Evolutionary conservation across 1,140 invertebrate genomes (phyloP).

Genomic region (Polypedilum pembai): DNA sequence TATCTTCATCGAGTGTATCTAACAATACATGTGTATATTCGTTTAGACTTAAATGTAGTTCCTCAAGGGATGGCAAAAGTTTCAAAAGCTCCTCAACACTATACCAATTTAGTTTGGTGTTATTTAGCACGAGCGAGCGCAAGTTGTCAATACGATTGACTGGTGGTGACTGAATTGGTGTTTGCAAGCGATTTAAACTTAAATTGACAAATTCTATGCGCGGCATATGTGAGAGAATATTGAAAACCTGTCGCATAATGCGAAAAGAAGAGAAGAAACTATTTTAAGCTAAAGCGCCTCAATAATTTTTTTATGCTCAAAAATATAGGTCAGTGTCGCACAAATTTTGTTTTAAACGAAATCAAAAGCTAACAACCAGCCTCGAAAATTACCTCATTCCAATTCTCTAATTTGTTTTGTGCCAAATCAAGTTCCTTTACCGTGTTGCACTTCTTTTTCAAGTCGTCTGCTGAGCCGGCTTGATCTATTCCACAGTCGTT

Average conservation of each 20-base stretch:
- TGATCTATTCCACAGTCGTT: conserved; percentile 81
- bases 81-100: conserved; percentile 69
- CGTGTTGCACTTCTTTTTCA: conserved; percentile 71
- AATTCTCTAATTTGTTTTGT: conserved; percentile 77
- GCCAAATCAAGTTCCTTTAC: conserved; percentile 85
- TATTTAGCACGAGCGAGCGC: conserved; percentile 74
- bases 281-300: not conserved
- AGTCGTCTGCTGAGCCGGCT: conserved; percentile 68
- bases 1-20: conserved; percentile 41
- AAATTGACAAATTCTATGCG: conserved; percentile 82
- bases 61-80: conserved; percentile 68
- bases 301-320: not conserved
- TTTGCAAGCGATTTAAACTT: conserved; percentile 75
- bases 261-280: not conserved
- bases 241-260: conserved; percentile 57
- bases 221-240: conserved; percentile 76
- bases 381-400: conserved; percentile 61
- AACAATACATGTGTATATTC: conserved; percentile 63
- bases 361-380: conserved; percentile 29
- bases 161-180: conserved; percentile 47
- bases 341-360: not conserved
- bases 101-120: conserved; percentile 74
- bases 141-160: conserved; percentile 53
- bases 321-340: conserved; percentile 26
- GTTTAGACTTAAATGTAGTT: conserved; percentile 83